A percentile compares a stretch with the other conserved stretches of the same genome.
Conservation (phyloP, 92 coral and sea anemone species). For the Paragorgia papillata region DNA sequence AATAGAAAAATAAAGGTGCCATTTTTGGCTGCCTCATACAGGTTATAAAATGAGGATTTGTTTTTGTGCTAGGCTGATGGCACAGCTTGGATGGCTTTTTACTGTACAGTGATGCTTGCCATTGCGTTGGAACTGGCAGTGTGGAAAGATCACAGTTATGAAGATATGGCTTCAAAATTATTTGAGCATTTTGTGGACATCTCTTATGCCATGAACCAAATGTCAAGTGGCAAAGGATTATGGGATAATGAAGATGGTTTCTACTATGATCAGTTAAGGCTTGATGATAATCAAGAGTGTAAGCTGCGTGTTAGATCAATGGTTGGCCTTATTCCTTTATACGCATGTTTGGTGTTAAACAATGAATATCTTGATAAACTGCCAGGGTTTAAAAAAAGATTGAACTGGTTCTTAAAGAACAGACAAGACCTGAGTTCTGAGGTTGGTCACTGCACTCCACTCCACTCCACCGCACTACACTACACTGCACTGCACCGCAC, state of each 20-base stretch:
- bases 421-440: slow-evolving; percentile 86
- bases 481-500: no score
- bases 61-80: slow-evolving; percentile 99
- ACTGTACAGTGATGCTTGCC: slow-evolving; percentile 84
- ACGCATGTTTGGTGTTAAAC: slow-evolving; percentile 92
- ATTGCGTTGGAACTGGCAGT: slow-evolving; percentile 90
- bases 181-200: slow-evolving; percentile 96
- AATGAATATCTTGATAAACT: slow-evolving; percentile 82
- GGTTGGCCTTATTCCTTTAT: slow-evolving; percentile 91
- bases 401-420: slow-evolving; percentile 86
- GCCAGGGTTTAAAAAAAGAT: slow-evolving; percentile 93
- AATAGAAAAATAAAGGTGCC: no score
- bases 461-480: no score
- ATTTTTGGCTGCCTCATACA: no score
- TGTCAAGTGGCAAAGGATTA: slow-evolving; percentile 89
- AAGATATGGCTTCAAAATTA: slow-evolving; percentile 99
- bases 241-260: slow-evolving; percentile 98
- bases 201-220: slow-evolving; percentile 91
- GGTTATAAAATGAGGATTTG: no score
- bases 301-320: slow-evolving; percentile 96
- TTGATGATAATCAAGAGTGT: slow-evolving; percentile 8
- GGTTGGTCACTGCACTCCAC: no score
- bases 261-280: slow-evolving; percentile 85
- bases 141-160: slow-evolving; percentile 68
- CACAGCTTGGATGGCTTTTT: slow-evolving; percentile 99